Evolutionary conservation across 1,140 invertebrate genomes (phyloP).

Genomic region (Bilobella aurantiaca): DNA sequence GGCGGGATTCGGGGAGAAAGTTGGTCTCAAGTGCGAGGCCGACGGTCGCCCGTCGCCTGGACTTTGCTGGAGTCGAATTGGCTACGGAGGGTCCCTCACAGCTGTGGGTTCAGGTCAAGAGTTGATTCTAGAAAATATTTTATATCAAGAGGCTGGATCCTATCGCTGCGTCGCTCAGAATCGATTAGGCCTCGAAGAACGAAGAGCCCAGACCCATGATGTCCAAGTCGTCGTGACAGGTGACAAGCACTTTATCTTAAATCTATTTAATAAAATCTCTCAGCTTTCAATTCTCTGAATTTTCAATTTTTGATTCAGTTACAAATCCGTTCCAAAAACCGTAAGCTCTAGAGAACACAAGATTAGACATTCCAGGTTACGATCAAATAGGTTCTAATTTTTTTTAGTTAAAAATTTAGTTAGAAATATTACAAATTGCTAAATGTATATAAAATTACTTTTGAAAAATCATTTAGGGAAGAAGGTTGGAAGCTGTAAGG

Average conservation of each 20-base stretch:
- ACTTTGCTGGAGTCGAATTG: slow-evolving; percentile 35
- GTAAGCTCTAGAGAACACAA: too few relatives aligned
- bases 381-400: too few relatives aligned
- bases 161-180: slow-evolving; percentile 53
- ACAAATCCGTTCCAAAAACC: too few relatives aligned
- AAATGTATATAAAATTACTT: too few relatives aligned
- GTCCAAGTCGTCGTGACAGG: slow-evolving; percentile 48
- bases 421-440: too few relatives aligned
- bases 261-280: too few relatives aligned
- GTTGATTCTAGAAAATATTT: slow-evolving; percentile 53
- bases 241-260: slow-evolving; percentile 32
- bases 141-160: slow-evolving; percentile 65
- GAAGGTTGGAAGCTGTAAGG: too few relatives aligned
- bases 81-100: slow-evolving; percentile 44
- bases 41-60: slow-evolving; percentile 42
- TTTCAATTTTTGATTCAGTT: too few relatives aligned
- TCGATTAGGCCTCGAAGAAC: slow-evolving; percentile 35
- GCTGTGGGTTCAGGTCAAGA: slow-evolving; percentile 50
- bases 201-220: slow-evolving; percentile 43
- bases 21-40: slow-evolving; percentile 69
- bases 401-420: too few relatives aligned
- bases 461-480: too few relatives aligned
- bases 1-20: slow-evolving; percentile 68
- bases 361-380: too few relatives aligned
- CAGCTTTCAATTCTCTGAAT: too few relatives aligned